phyloP scores from a whole-genome alignment of 2,113 vertebrate species.

The Ameiurus melas region DNA sequence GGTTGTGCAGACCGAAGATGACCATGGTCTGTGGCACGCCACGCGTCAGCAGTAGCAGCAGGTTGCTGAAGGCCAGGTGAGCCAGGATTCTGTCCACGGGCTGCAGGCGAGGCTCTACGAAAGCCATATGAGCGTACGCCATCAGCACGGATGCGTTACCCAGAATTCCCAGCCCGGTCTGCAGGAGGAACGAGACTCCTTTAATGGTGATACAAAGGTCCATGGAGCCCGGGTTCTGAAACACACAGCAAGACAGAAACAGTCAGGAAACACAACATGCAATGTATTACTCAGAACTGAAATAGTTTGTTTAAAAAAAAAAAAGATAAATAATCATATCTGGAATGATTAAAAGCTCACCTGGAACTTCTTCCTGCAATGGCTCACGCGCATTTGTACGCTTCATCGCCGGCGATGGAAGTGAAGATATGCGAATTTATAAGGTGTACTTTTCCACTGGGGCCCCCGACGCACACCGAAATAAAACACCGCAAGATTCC shows the following conservation, averaged over 20 bases:
- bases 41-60: constrained; percentile 73
- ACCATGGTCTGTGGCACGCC: constrained; percentile 76
- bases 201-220: constrained; percentile 78
- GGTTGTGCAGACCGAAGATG: constrained; percentile 67
- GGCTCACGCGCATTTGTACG: not conserved
- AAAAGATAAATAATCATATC: not conserved
- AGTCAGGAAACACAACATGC: constrained; percentile 2
- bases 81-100: constrained; percentile 76
- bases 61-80: constrained; percentile 75
- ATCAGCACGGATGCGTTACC: constrained; percentile 71
- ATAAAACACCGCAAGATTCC: constrained; percentile 28
- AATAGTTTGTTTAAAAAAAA: not conserved
- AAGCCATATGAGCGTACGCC: constrained; percentile 63
- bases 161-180: constrained; percentile 73
- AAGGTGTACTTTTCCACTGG: constrained; percentile 12
- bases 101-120: constrained; percentile 59
- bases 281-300: not conserved
- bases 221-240: constrained; percentile 58
- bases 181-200: constrained; percentile 78
- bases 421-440: constrained; percentile 29
- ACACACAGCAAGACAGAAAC: constrained; percentile 39
- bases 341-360: not conserved
- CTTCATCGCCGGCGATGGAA: not conserved
- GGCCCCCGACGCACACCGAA: not conserved
- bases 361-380: not conserved